Evolutionary conservation across 2,888 invertebrate genomes (phyloP).

Genomic region (Helicoverpa assulta): DNA sequence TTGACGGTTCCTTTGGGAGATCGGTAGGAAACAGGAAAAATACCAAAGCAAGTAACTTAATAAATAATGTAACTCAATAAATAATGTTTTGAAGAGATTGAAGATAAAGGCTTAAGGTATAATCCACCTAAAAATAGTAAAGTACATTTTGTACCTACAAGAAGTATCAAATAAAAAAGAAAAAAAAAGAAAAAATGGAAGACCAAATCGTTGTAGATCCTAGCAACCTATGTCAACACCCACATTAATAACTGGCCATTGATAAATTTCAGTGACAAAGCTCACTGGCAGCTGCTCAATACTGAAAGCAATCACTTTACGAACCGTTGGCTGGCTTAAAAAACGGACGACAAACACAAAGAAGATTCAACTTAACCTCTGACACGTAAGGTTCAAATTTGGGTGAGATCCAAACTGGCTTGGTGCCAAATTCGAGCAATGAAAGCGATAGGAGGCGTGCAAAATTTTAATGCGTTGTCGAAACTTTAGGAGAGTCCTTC

Average conservation of each 20-base stretch:
- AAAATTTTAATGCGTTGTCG: slow-evolving; percentile 70
- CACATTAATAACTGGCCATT: slow-evolving; percentile 55
- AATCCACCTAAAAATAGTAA: too few species aligned
- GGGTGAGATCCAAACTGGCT: slow-evolving; percentile 58
- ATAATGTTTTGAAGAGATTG: too few species aligned
- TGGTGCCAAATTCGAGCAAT: slow-evolving; percentile 64
- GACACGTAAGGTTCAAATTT: slow-evolving; percentile 54
- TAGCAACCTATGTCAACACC: slow-evolving; percentile 27
- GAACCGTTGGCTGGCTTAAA: slow-evolving; percentile 45
- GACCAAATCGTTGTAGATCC: not conserved
- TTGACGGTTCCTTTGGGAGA: slow-evolving; percentile 10
- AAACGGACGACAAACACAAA: slow-evolving; percentile 44
- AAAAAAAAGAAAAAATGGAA: not conserved
- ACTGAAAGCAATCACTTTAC: slow-evolving; percentile 66
- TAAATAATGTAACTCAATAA: not conserved
- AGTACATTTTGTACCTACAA: not conserved
- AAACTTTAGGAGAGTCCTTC: slow-evolving; percentile 57
- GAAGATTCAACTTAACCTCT: slow-evolving; percentile 52
- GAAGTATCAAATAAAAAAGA: not conserved
- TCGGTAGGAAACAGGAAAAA: not conserved
- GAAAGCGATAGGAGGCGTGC: slow-evolving; percentile 63
- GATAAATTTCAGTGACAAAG: slow-evolving; percentile 60
- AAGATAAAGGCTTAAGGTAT: not conserved
- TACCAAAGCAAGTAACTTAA: not conserved
- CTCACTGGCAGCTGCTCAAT: slow-evolving; percentile 60